Evolutionary conservation across 2,797 vertebrate genomes (phyloP).

Genomic region (Sebastes miniatus): DNA sequence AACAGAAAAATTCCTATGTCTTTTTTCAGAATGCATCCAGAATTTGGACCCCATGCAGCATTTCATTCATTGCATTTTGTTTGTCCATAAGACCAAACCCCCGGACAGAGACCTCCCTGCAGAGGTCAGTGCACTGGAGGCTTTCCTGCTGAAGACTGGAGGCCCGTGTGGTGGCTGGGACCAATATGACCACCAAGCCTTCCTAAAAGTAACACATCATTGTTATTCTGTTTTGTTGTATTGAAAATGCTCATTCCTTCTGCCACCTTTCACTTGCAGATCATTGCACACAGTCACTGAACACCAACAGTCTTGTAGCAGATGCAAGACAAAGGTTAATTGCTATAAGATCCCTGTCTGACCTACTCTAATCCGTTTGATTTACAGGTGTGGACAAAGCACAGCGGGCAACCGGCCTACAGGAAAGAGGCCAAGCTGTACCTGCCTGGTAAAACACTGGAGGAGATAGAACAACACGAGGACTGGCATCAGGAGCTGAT

Average conservation of each 20-base stretch:
- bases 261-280: not conserved
- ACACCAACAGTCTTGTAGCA: not conserved
- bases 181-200: constrained; percentile 89
- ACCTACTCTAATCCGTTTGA: constrained; percentile 1
- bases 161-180: constrained; percentile 91
- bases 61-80: not conserved
- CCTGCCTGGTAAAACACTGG: constrained; percentile 83
- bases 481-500: constrained; percentile 89
- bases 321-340: not conserved
- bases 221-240: not conserved
- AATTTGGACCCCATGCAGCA: not conserved
- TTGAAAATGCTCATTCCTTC: not conserved
- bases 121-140: constrained; percentile 88
- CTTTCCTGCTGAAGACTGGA: constrained; percentile 88
- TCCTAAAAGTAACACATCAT: constrained; percentile 78
- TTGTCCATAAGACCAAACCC: constrained; percentile 42
- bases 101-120: constrained; percentile 72
- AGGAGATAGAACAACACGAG: constrained; percentile 87
- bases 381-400: constrained; percentile 77
- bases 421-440: constrained; percentile 83
- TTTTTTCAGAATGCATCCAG: not conserved
- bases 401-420: constrained; percentile 82
- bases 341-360: not conserved
- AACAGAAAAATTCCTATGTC: not conserved
- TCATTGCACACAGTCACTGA: not conserved